Base-by-base conservation (phyloP, 1,140 invertebrate species). In the Stratiolaelaps scimitus region DNA sequence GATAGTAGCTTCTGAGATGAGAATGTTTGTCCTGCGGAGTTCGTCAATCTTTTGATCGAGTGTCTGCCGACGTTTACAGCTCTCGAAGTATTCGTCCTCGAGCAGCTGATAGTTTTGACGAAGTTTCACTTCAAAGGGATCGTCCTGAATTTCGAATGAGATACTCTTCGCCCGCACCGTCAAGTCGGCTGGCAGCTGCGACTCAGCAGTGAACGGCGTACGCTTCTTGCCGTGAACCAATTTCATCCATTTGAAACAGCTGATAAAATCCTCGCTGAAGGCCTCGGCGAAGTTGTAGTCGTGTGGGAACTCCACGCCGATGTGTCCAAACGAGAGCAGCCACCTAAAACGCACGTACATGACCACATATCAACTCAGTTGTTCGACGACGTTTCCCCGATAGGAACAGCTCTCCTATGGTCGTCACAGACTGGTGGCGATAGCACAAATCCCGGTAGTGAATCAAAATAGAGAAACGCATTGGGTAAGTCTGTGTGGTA, bases 71-170 rank as follows among this genome's bases (percentile, higher is more conserved):
- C 95, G 78, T 73, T 95, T 94, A 68, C 92, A 80, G 73, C 88
- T 92, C 73, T 98, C 94, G 71, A 89, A 85, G 71, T 92, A 93
- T 76, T 98, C 95, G 74, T 98, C 94, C 72, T 92, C 91, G 23
- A 96, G 73, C 0, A 98, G 78, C 73, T 96, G 92, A 75, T 92
- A 97, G 75, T 96, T 98, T 71, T 96, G 90, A 1, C 92, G 81
- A 1, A 98, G 78, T 72, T 89, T 91, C 0, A 97, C 91, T 79
- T 98, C 94, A 74, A 98, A 98, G 1, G 92, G 92, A 83, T 98
- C 94, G 75, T 98, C 95, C 69, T 85, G 87, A 74, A 98, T 83
- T 78, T 96, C 89, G 66, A 98, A 83, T 2, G 85, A 73, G 73
- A 92, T 91, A 90, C 19, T 93, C 86, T 69, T 74, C 76, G 53